Evolutionary conservation across 2,113 vertebrate species (phyloP).

Genomic region (Eira barbara): DNA sequence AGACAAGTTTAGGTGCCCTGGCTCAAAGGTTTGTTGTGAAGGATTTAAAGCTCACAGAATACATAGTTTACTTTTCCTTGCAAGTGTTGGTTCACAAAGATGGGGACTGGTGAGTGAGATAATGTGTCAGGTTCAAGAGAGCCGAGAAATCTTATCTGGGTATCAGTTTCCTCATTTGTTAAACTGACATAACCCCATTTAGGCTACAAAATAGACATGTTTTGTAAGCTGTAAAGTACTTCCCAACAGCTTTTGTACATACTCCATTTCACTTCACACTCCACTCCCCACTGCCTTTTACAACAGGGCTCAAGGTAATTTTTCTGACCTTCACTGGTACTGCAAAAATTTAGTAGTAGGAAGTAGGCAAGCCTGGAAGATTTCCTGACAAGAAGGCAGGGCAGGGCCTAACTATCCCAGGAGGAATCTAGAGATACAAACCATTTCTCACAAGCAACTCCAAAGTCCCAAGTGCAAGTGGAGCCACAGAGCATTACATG

Average conservation of each 20-base stretch:
- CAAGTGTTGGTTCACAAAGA: not conserved
- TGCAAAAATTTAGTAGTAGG: not conserved
- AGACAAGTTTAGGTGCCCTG: not conserved
- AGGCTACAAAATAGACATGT: not conserved
- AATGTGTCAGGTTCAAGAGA: not conserved
- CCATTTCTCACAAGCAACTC: not conserved
- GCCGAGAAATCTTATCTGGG: not conserved
- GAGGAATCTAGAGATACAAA: not conserved
- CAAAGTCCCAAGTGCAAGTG: not conserved
- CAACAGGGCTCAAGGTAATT: not conserved
- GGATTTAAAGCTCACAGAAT: not conserved
- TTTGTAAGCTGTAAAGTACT: constrained; percentile 25
- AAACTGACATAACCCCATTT: constrained; percentile 13
- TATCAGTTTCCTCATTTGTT: constrained; percentile 19
- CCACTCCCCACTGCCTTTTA: not conserved
- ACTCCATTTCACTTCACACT: not conserved
- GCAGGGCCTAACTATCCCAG: not conserved
- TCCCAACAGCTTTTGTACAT: not conserved
- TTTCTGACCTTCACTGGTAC: not conserved
- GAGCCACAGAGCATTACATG: not conserved
- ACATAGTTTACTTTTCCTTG: not conserved
- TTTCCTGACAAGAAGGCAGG: not conserved
- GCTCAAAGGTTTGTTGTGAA: not conserved
- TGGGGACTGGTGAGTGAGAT: not conserved
- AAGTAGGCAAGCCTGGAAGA: not conserved